Conservation (phyloP, 2,113 vertebrate species). For the Lipophrys pholis region DNA sequence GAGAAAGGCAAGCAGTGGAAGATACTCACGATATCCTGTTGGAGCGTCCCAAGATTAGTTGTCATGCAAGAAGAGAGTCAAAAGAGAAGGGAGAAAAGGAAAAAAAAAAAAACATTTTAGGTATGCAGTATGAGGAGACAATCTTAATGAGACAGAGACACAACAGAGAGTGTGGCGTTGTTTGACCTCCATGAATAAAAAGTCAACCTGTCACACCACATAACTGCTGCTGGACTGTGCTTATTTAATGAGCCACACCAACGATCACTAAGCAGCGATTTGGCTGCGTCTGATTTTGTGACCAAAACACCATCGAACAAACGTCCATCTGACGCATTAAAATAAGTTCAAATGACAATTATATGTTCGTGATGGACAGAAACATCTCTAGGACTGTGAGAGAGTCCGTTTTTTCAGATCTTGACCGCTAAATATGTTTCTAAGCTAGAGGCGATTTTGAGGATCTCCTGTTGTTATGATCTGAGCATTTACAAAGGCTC, state of each 20-base stretch:
- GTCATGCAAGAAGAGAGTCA: constrained; percentile 51
- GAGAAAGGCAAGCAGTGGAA: constrained; percentile 23
- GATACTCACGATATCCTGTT: constrained; percentile 93
- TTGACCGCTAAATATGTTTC: constrained; percentile 23
- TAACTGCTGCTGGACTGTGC: constrained; percentile 12
- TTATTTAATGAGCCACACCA: constrained; percentile 14
- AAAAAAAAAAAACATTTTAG: constrained; percentile 25
- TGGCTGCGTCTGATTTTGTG: constrained; percentile 8
- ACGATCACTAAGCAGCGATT: not conserved
- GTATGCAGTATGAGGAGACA: constrained; percentile 5
- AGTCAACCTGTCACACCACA: not conserved
- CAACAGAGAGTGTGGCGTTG: not conserved
- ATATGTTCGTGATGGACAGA: not conserved
- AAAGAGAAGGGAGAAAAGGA: constrained; percentile 14
- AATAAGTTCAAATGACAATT: not conserved
- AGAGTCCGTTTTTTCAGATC: constrained; percentile 31
- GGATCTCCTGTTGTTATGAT: not conserved
- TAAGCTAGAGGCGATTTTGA: constrained; percentile 16
- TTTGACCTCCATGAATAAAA: constrained; percentile 36
- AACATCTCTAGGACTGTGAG: constrained; percentile 8
- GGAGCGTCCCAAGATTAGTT: constrained; percentile 46
- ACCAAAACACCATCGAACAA: constrained; percentile 6
- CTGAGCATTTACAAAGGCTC: not conserved
- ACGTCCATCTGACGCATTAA: not conserved
- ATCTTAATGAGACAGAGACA: constrained; percentile 18